A percentile compares a stretch with the other conserved stretches of the same genome.
Conservation (phyloP, 1,140 invertebrate species). For the Drosophila guanche region DNA sequence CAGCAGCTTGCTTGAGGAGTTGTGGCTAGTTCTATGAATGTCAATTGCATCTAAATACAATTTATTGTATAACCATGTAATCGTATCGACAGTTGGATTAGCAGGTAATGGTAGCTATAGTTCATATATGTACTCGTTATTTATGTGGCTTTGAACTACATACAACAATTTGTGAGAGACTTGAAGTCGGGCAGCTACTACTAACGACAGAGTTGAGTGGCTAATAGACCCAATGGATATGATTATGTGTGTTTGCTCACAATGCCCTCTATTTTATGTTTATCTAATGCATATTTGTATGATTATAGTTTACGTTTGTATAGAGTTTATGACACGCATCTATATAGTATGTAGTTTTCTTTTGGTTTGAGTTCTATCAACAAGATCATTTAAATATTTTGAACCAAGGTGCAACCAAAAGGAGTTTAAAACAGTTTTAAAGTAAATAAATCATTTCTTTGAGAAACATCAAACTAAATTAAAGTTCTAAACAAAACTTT, state of each 20-base stretch:
- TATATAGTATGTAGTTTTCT: background rate
- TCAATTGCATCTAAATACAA: constrained; percentile 30
- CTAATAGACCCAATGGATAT: constrained; percentile 73
- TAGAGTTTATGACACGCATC: constrained; percentile 8
- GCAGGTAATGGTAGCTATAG: constrained; percentile 22
- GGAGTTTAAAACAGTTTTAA: background rate
- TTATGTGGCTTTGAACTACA: constrained; percentile 34
- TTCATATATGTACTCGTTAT: constrained; percentile 16
- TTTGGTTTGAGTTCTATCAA: constrained; percentile 21
- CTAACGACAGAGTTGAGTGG: constrained; percentile 31
- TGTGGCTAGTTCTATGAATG: constrained; percentile 20
- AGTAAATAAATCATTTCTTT: constrained; percentile 11
- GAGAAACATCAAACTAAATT: constrained; percentile 14
- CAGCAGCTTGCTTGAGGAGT: background rate
- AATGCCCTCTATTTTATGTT: constrained; percentile 1
- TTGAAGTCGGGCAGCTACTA: constrained; percentile 54
- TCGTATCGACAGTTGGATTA: constrained; percentile 34
- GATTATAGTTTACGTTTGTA: constrained; percentile 15
- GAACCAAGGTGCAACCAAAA: no score
- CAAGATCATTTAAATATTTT: constrained; percentile 12
- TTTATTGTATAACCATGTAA: constrained; percentile 1
- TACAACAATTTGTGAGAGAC: constrained; percentile 58
- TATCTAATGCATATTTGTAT: background rate
- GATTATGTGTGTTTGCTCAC: constrained; percentile 43
- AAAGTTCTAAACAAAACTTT: background rate